Evolutionary conservation across 2,888 invertebrate genomes (phyloP), one percentile per base, ranked within the genome.

Genomic region (Salticus scenicus): DNA sequence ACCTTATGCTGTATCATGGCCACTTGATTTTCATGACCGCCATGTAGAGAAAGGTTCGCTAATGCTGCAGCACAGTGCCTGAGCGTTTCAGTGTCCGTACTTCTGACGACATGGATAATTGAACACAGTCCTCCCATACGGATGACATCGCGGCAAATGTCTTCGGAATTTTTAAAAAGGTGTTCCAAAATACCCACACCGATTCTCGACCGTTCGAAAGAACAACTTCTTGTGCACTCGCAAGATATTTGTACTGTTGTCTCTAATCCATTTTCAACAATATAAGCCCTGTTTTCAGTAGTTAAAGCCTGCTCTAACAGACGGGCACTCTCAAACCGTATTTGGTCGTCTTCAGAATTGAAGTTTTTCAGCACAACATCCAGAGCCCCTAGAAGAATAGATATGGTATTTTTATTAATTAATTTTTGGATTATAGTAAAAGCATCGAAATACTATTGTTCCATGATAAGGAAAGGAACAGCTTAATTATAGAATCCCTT

Each of bases 21-120:
- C 92, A 97, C 97, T 91, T 98, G 98, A 91, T 98, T 98, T 90
- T 98, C 98, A 1, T 96, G 95, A 1, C 98, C 98, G 87, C 98
- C 98, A 90, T 98, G 99, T 1, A 99, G 93, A 24, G 98, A 97
- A 0, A 99, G 92, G 92, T 99, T 99, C 0, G 98, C 98, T 83
- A 99, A 92, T 0, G 98, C 99, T 74, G 97, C 96, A 1, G 99
- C 98, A 90, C 98, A 98, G 91, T 99, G 98, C 80, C 98, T 93
- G 89, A 98, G 92, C 0, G 97, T 98, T 91, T 97, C 96, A 0
- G 97, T 94, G 90, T 98, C 98, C 90, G 95, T 96, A 90, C 96
- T 96, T 89, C 98, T 93, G 90, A 98, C 98, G 92, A 98, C 98
- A 90, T 97, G 97, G 84, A 98, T 93, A 17, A 99, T 95, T 0